Conservation (phyloP, 2,797 vertebrate species). For the Choloepus didactylus region DNA sequence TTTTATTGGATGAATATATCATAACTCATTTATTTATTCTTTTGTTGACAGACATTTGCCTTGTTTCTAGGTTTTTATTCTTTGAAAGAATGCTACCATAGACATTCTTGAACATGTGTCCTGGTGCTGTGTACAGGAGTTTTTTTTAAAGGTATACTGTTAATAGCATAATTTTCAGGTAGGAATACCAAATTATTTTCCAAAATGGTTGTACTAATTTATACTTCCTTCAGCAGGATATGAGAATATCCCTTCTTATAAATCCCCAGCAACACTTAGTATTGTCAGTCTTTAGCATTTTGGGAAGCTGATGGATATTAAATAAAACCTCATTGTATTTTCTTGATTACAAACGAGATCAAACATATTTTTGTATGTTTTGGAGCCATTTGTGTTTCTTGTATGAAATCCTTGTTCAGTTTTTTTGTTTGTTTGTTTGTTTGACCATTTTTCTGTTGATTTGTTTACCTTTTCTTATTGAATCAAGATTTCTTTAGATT, state of each 20-base stretch:
- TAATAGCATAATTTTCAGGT: background rate
- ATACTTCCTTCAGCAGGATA: background rate
- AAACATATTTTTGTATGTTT: background rate
- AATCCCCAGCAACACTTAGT: background rate
- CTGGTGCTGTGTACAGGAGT: background rate
- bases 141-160: background rate
- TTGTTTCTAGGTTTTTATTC: background rate
- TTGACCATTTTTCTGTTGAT: background rate
- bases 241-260: background rate
- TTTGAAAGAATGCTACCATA: background rate
- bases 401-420: background rate
- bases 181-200: background rate
- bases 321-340: background rate
- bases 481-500: background rate
- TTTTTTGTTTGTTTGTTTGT: background rate
- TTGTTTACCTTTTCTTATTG: background rate
- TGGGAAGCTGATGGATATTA: background rate
- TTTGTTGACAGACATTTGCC: background rate
- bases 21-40: slow-evolving; percentile 12
- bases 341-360: background rate
- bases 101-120: background rate
- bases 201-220: background rate
- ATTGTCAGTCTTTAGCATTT: background rate
- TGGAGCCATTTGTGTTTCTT: background rate
- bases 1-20: background rate